Evolutionary conservation across 2,888 invertebrate genomes (phyloP).

Genomic region (Clostera curtula): DNA sequence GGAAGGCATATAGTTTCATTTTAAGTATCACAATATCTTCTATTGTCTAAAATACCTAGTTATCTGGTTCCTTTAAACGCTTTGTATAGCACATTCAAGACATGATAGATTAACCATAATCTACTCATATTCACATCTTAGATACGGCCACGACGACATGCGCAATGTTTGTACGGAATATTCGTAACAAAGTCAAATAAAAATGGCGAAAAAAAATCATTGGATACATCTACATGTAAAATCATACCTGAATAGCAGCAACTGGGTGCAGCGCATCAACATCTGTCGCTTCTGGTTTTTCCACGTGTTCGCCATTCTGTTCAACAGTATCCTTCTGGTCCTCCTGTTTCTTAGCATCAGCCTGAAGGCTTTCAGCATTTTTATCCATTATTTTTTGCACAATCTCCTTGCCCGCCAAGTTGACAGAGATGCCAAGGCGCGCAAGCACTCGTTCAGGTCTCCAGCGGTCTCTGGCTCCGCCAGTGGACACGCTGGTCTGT

Average conservation of each 20-base stretch:
- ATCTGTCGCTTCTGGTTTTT: slow-evolving; percentile 35
- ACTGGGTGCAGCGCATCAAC: slow-evolving; percentile 64
- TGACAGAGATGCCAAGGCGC: slow-evolving; percentile 86
- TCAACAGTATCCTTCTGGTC: slow-evolving; percentile 28
- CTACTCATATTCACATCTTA: no score
- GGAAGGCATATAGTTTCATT: no score
- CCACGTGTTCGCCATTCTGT: slow-evolving; percentile 42
- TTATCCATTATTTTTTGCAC: slow-evolving; percentile 53
- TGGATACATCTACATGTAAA: no score
- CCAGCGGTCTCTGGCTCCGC: slow-evolving; percentile 85
- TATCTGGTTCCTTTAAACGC: no score
- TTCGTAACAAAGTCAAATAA: not conserved
- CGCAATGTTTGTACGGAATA: no score
- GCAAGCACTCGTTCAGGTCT: slow-evolving; percentile 85
- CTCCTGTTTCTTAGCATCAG: slow-evolving; percentile 28
- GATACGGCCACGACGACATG: no score
- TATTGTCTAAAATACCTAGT: no score
- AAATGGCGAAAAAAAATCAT: slow-evolving; percentile 5
- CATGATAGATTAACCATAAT: no score
- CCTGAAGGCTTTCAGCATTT: slow-evolving; percentile 38
- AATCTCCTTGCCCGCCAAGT: slow-evolving; percentile 80
- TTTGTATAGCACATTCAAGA: no score
- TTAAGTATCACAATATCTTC: no score
- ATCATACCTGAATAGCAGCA: slow-evolving; percentile 66
- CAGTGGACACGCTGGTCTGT: slow-evolving; percentile 58